Conservation (phyloP, 2,113 vertebrate species). For the Catharus minimus region DNA sequence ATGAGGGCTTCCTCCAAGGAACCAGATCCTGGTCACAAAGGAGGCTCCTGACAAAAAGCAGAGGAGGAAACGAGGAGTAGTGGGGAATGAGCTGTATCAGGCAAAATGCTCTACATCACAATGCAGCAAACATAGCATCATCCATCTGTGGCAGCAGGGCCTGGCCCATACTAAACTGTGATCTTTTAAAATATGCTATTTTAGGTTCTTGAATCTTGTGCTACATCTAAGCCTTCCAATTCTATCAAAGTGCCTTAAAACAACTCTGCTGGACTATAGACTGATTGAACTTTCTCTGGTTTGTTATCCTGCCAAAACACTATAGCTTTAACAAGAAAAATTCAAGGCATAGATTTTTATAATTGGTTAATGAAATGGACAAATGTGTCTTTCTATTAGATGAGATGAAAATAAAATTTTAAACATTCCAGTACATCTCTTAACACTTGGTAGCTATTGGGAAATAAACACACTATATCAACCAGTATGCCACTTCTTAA, state of each 20-base stretch:
- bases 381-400: neutral
- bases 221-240: neutral
- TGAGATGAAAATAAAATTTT: neutral
- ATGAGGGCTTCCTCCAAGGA: neutral
- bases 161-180: neutral
- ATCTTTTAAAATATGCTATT: neutral
- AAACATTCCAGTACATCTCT: neutral
- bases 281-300: neutral
- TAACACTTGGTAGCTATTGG: neutral
- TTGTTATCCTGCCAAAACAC: neutral
- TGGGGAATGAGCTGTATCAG: neutral
- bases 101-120: neutral
- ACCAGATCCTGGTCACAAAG: neutral
- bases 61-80: neutral
- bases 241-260: neutral
- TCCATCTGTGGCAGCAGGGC: neutral
- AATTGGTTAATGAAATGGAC: neutral
- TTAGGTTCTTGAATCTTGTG: neutral
- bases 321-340: neutral
- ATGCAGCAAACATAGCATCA: neutral
- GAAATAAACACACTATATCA: neutral
- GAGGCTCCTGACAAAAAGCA: neutral
- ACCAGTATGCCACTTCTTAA: neutral
- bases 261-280: neutral
- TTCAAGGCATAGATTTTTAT: neutral